Conservation (phyloP, 2,113 vertebrate genomes). For the Bubo blakistoni region DNA sequence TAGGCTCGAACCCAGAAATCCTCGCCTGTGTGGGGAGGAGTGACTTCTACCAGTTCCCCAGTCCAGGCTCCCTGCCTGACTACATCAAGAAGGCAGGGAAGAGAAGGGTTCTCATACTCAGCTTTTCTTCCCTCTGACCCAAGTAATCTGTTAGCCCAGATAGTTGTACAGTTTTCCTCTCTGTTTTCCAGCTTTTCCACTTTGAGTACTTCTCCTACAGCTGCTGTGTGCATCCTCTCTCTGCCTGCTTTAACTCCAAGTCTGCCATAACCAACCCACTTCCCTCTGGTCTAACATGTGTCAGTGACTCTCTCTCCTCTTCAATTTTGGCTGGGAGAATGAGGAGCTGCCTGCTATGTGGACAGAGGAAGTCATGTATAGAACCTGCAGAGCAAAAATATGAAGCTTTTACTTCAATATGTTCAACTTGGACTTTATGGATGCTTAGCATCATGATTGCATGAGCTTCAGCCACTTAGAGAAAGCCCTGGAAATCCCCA, state of each 20-base stretch:
- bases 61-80: not conserved
- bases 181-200: not conserved
- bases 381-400: not conserved
- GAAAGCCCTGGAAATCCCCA: not conserved
- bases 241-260: not conserved
- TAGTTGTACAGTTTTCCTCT: not conserved
- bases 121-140: not conserved
- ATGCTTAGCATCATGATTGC: not conserved
- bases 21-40: accelerated
- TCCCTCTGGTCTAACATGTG: not conserved
- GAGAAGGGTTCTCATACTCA: not conserved
- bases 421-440: not conserved
- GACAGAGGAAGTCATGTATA: not conserved
- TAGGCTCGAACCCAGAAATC: not conserved
- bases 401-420: not conserved
- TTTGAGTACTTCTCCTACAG: not conserved
- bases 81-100: not conserved
- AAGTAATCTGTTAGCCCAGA: not conserved
- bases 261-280: not conserved
- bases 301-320: not conserved
- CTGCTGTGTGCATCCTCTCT: not conserved
- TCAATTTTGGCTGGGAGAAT: not conserved
- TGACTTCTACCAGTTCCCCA: not conserved
- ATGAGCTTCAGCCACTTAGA: not conserved
- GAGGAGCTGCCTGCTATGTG: not conserved